Evolutionary conservation across 2,888 invertebrate genomes (phyloP).

Genomic region (Candidula unifasciata): DNA sequence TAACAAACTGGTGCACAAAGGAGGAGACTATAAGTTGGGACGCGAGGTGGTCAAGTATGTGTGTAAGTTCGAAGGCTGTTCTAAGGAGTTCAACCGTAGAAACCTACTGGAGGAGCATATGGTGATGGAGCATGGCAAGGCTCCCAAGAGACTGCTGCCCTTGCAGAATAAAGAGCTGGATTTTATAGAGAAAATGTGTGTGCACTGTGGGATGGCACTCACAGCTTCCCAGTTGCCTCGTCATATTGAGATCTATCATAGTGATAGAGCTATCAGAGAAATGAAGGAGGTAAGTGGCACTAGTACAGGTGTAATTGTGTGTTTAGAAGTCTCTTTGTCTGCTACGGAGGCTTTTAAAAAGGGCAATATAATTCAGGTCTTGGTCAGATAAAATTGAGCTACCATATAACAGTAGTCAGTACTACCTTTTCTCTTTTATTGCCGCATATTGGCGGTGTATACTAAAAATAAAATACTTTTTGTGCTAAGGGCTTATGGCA

Average conservation of each 20-base stretch:
- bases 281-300: conserved; percentile 15
- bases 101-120: conserved; percentile 46
- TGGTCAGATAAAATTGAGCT: too few relatives aligned
- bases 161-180: conserved; percentile 44
- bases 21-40: conserved; percentile 44
- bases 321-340: too few relatives aligned
- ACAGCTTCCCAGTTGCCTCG: conserved; percentile 31
- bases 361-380: too few relatives aligned
- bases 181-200: conserved; percentile 40
- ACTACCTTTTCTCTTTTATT: too few relatives aligned
- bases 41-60: conserved; percentile 40
- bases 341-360: too few relatives aligned
- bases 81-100: conserved; percentile 43
- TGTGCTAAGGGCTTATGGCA: too few relatives aligned
- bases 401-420: too few relatives aligned
- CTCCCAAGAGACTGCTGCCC: conserved; percentile 38
- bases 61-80: conserved; percentile 39
- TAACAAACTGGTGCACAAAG: conserved; percentile 47
- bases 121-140: conserved; percentile 48
- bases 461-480: too few relatives aligned
- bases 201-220: conserved; percentile 45
- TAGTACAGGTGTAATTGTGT: neutral
- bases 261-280: conserved; percentile 11
- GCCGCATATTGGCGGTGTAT: too few relatives aligned
- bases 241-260: conserved; percentile 40